Evolutionary conservation across 2,888 invertebrate species (phyloP).

Genomic region (Pyrrhia umbra): DNA sequence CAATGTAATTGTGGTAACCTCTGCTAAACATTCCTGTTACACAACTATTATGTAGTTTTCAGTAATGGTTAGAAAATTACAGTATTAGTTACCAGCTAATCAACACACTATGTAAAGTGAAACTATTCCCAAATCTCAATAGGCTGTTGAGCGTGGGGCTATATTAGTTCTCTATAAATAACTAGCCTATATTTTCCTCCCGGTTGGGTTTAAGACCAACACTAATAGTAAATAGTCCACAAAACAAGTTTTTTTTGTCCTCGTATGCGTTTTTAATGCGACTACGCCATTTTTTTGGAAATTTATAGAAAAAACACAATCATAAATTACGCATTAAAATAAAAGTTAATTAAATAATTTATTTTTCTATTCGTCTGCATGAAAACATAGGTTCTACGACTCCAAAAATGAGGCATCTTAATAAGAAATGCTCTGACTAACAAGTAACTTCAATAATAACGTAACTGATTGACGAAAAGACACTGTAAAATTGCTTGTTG

Average conservation of each 20-base stretch:
- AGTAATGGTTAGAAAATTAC: slow-evolving; percentile 24
- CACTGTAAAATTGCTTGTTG: neutral
- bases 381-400: too few species aligned
- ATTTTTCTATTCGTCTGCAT: too few species aligned
- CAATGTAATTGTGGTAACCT: neutral
- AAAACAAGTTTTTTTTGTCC: neutral
- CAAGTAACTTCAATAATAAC: neutral
- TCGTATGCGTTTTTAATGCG: too few species aligned
- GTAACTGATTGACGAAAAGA: neutral
- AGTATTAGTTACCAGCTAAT: slow-evolving; percentile 10
- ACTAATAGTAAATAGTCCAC: neutral
- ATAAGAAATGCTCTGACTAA: too few species aligned
- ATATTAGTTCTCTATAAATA: too few species aligned
- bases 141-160: neutral
- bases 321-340: too few species aligned
- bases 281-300: neutral
- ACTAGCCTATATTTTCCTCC: too few species aligned
- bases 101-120: neutral
- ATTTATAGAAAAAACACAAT: too few species aligned
- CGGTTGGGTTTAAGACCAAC: neutral
- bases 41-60: slow-evolving; percentile 19
- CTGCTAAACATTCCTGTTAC: slow-evolving; percentile 3
- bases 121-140: neutral
- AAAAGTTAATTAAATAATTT: too few species aligned
- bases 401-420: too few species aligned